Evolutionary conservation across 2,113 vertebrate genomes (phyloP), one percentile per base, ranked within the genome.

Genomic region (Microtus richardsoni): DNA sequence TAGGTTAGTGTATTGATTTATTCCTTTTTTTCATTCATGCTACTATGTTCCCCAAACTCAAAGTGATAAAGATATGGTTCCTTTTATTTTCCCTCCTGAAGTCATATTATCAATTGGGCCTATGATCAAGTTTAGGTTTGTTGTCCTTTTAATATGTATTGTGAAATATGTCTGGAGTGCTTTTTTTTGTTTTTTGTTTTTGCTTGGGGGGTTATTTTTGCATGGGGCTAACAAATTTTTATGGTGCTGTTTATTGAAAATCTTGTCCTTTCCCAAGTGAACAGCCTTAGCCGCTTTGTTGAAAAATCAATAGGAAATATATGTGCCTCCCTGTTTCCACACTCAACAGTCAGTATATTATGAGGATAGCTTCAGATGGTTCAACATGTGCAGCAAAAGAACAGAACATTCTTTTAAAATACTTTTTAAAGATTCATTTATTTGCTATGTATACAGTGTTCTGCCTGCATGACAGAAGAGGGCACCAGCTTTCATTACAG

Each of bases 291-390:
- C 5, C 39, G 1, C 5, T 85, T 88, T 92, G 24, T 62, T 90
- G 21, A 78, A 91, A 97, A 96, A 68, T 90, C 21, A 80, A 54
- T 93, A 74, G 39, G 82, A 93, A 88, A 80, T 49, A 5, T 73
- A 80, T 47, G 8, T 39, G 13, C 70, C 26, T 8, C 7, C 70
- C 30, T 66, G 44, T 71, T 95, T 92, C 82, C 75, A 16, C 52
- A 54, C 1, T 83, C 52, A 90, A 9, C 11, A 82, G 47, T 93
- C 64, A 77, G 64, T 71, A 44, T 90, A 89, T 77, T 74, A 62
- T 86, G 12, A 94, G 88, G 52, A 83, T 49, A 73, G 30, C 17
- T 47, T 26, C 68, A 52, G 71, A 86, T 41, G 52, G 91, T 36
- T 91, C 30, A 92, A n/a, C 9, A 30, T 22, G 19, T 77, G 44